These are phyloP conservation scores for Borostomias antarcticus DNA, from an alignment of 2,797 vertebrate species.

Conservation along the genomic window DNA sequence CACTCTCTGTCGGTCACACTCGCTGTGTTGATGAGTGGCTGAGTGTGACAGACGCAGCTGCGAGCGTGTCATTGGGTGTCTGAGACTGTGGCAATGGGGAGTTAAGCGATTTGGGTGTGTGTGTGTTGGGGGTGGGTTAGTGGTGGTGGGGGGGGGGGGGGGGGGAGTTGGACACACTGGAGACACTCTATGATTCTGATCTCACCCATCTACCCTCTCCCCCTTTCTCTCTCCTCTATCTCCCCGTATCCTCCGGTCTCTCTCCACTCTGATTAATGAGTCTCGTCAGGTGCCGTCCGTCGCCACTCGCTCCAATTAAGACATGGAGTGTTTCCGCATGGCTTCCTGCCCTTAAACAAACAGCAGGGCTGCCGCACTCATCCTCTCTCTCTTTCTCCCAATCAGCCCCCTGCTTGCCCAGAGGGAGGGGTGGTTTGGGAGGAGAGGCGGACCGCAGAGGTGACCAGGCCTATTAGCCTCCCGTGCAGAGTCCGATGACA, in stretches of 20 bases:
- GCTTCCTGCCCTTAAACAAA: constrained; percentile 69
- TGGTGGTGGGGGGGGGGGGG: constrained; percentile 23
- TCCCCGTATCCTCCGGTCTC: constrained; percentile 45
- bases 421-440: constrained; percentile 46
- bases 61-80: constrained; percentile 58
- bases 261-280: constrained; percentile 69
- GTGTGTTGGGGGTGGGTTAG: no score
- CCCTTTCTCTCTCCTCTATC: constrained; percentile 11
- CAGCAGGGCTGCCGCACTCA: constrained; percentile 52
- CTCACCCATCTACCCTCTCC: background rate
- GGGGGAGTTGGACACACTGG: constrained; percentile 37
- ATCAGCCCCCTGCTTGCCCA: constrained; percentile 64
- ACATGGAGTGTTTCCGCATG: constrained; percentile 63
- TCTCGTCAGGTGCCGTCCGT: constrained; percentile 74
- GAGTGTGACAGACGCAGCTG: constrained; percentile 67
- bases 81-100: constrained; percentile 33
- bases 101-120: no score
- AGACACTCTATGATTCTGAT: constrained; percentile 38
- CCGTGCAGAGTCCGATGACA: constrained; percentile 46
- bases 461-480: constrained; percentile 59
- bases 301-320: constrained; percentile 77
- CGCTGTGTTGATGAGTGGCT: constrained; percentile 50
- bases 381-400: constrained; percentile 36
- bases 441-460: constrained; percentile 32
- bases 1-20: constrained; percentile 35